These are phyloP conservation scores for Ctena decussata DNA, from an alignment of 2,888 invertebrate genomes.

Conservation along the genomic window DNA sequence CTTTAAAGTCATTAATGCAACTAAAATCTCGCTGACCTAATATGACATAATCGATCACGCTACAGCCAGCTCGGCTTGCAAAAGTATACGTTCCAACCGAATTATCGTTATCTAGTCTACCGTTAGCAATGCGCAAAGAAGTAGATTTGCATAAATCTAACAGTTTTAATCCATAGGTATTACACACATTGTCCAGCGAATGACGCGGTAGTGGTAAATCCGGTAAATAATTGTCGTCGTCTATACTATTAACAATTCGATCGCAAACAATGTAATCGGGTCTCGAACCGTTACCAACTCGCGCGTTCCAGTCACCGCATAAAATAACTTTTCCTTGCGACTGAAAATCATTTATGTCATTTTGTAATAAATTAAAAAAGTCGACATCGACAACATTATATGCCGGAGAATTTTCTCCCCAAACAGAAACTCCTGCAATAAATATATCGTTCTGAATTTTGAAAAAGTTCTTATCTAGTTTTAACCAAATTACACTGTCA, in stretches of 20 bases:
- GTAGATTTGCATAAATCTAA: no score
- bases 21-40: constrained; percentile 1
- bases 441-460: constrained; percentile 6
- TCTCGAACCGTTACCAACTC: constrained; percentile 9
- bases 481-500: constrained; percentile 25
- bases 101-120: no score
- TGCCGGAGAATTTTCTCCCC: constrained; percentile 29
- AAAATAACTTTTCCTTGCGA: constrained; percentile 4
- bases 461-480: constrained; percentile 21
- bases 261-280: constrained; percentile 29
- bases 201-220: constrained; percentile 8
- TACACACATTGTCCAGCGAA: constrained; percentile 23
- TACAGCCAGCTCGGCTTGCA: not conserved
- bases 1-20: not conserved
- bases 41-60: constrained; percentile 32
- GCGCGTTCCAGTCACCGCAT: no score
- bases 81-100: constrained; percentile 14
- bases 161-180: constrained; percentile 25
- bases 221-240: constrained; percentile 4
- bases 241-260: not conserved
- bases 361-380: constrained; percentile 13
- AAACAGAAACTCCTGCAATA: constrained; percentile 16
- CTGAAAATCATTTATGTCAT: constrained; percentile 18
- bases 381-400: constrained; percentile 19
- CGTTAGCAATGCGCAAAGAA: no score